Conservation (phyloP, 2,113 vertebrate genomes). For the Psettodes erumei region DNA sequence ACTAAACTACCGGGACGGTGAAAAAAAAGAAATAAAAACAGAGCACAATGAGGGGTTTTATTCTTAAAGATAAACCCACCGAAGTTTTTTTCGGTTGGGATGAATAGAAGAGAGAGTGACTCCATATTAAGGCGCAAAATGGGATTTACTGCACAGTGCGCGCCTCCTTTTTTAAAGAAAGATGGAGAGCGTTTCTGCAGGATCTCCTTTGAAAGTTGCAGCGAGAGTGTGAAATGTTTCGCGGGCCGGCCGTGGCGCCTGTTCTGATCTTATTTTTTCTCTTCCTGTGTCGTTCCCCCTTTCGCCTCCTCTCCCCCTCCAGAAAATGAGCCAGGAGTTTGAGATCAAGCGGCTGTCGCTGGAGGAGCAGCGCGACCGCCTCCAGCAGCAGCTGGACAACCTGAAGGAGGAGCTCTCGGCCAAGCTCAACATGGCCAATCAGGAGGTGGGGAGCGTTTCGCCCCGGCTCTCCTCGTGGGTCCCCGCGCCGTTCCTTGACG, state of each 20-base stretch:
- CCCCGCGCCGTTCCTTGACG: too few relatives aligned
- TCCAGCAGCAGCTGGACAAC: conserved; percentile 91
- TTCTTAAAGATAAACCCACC: not conserved
- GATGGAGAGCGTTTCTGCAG: conserved; percentile 5
- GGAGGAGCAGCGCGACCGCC: conserved; percentile 91
- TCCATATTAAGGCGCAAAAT: conserved; percentile 35
- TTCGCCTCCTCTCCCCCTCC: not conserved
- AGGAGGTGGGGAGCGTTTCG: conserved; percentile 83
- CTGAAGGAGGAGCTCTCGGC: conserved; percentile 90
- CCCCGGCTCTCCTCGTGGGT: not conserved
- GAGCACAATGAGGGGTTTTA: not conserved
- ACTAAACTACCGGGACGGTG: rapidly evolving
- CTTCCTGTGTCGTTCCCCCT: not conserved
- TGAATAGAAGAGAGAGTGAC: not conserved
- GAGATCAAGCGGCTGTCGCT: conserved; percentile 90
- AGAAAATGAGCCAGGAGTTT: conserved; percentile 96
- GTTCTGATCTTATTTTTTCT: not conserved
- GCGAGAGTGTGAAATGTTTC: too few relatives aligned
- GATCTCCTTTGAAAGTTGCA: not conserved
- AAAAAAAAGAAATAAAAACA: not conserved
- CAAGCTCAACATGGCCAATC: conserved; percentile 91
- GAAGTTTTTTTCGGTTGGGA: not conserved
- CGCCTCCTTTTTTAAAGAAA: conserved; percentile 5
- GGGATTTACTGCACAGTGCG: conserved; percentile 46
- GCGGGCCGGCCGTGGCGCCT: too few relatives aligned